Conservation (phyloP, 2,888 invertebrate species). For the Minunthozetes semirufus region DNA sequence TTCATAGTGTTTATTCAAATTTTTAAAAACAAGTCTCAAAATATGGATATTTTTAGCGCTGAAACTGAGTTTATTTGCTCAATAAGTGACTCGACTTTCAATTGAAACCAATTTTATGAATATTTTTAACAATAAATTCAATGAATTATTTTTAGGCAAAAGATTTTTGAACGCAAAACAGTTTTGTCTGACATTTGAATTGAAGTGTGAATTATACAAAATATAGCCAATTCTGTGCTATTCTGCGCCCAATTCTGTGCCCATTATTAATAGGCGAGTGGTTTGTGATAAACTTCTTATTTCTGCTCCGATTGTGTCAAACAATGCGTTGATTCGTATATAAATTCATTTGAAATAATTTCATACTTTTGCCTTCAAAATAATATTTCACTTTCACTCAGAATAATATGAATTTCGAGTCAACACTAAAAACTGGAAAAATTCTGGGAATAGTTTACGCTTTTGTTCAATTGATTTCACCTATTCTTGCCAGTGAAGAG, state of each 20-base stretch:
- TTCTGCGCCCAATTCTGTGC: no score
- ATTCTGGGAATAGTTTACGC: no score
- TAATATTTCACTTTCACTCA: no score
- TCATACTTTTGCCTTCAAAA: no score
- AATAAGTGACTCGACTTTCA: no score
- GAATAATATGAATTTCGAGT: no score
- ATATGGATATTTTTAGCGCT: not conserved
- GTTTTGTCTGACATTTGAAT: not conserved
- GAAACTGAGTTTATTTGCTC: not conserved
- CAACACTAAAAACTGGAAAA: no score
- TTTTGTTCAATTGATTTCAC: no score
- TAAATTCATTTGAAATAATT: not conserved
- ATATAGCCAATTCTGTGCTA: no score
- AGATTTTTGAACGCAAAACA: not conserved
- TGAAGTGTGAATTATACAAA: not conserved
- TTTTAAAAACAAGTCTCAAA: no score
- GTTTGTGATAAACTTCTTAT: constrained; percentile 12
- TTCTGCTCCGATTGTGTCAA: not conserved
- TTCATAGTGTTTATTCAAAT: no score
- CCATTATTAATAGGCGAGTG: not conserved
- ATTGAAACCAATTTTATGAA: not conserved
- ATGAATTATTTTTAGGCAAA: not conserved
- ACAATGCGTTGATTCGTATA: not conserved
- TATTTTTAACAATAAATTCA: not conserved
- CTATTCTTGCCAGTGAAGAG: no score